Evolutionary conservation across 2,113 vertebrate species (phyloP), one percentile per base, ranked within the genome.

Genomic region (Dascyllus trimaculatus): DNA sequence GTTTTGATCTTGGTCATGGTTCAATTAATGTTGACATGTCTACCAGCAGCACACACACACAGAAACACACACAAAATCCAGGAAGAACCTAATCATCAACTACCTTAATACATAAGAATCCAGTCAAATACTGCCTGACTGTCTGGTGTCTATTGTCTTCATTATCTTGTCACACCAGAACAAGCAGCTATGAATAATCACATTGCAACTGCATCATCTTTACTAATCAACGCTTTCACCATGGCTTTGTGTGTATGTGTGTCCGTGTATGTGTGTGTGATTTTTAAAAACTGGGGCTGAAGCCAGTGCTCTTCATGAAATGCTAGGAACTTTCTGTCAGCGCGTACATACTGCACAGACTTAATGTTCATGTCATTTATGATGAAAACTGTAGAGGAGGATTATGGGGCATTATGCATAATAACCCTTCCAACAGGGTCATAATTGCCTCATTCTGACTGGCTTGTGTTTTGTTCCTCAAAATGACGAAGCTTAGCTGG

Each of bases 161-260:
- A 86, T 89, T 92, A 84, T 92, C 88, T 78, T 84, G 85, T 77
- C 83, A 81, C n/a, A 29, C 45, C 85, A 86, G 83, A 81, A 78
- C 78, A 73, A 81, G 61, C 74, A 69, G 81, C 71, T 78, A 51
- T 78, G 72, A 80, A 85, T 89, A 88, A 86, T 87, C 68, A 76
- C 61, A 80, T 88, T 90, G 69, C 54, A 66, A 72, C 63, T 70
- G 58, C 70, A 86, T 81, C 79, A 80, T 86, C 64, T 75, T 81
- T 11, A 86, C 73, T 58, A 82, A 84, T 85, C 59, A 80, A 40
- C 19, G 52, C 32, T 26, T 81, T 29, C 46, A 63, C 53, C 45
- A 19, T 5, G 5, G 46, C 51, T 74, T n/a, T 59, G 29, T 65
- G 32, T 24, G 5, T 10, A 2, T 61, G 22, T 32, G 14, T 60